Percentiles rank a stretch among this genome's conserved stretches.
These are phyloP conservation scores for Chaetodon auriga DNA, from an alignment of 2,113 vertebrate species.

Conservation along the genomic window DNA sequence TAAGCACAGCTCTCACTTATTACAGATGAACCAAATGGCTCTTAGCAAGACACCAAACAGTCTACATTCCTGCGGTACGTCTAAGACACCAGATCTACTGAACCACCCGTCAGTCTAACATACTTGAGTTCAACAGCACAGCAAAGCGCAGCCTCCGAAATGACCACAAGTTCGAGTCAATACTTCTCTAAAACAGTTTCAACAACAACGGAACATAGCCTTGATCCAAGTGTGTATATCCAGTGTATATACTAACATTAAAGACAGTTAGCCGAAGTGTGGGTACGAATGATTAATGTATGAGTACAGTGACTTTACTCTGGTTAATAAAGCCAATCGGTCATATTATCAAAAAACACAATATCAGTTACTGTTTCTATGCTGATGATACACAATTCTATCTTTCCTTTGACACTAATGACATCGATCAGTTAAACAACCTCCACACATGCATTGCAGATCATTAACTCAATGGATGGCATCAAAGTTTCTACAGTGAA, in stretches of 20 bases:
- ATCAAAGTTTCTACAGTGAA: too few species aligned
- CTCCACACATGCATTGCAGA: too few species aligned
- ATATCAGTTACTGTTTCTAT: too few species aligned
- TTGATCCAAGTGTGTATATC: neutral
- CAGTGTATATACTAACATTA: too few species aligned
- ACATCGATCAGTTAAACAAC: too few species aligned
- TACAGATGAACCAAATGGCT: neutral
- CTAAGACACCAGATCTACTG: neutral
- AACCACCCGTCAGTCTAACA: too few species aligned
- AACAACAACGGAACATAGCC: neutral
- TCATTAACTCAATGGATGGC: too few species aligned
- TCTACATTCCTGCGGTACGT: neutral
- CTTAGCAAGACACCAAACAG: neutral
- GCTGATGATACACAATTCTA: too few species aligned
- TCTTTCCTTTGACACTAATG: too few species aligned
- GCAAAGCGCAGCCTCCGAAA: neutral
- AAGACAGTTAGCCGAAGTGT: neutral
- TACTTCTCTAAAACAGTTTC: neutral
- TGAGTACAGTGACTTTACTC: neutral
- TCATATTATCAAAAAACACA: too few species aligned
- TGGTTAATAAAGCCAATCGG: slow-evolving; percentile 7
- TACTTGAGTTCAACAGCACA: neutral
- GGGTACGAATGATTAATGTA: neutral
- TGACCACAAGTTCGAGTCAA: neutral
- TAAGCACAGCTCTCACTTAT: neutral